Conservation (phyloP, 37 sponge, comb jelly and placozoan species). For the Bolinopsis microptera region DNA sequence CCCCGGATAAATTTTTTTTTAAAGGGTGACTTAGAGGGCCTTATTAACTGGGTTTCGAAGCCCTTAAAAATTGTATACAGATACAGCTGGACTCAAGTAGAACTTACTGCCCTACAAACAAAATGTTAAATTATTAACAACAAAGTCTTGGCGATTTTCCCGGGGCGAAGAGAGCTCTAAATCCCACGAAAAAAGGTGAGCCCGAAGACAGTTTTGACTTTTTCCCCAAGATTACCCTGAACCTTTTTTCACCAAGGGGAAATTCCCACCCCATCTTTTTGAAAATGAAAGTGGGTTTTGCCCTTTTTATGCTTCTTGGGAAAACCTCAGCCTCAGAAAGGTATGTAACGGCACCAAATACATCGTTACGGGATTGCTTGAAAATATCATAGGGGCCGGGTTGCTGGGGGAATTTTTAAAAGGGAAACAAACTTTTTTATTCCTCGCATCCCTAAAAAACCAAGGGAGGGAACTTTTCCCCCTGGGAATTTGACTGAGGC, state of each 20-base stretch:
- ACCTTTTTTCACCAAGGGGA: too few species aligned
- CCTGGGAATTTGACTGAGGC: neutral
- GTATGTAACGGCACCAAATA: too few species aligned
- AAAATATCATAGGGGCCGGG: too few species aligned
- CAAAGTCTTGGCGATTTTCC: neutral
- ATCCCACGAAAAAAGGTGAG: neutral
- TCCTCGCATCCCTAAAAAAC: neutral
- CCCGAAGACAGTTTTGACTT: too few species aligned
- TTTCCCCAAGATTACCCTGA: too few species aligned
- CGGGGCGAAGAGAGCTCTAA: neutral
- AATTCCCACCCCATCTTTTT: neutral
- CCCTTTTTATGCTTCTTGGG: neutral
- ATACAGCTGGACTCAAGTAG: neutral
- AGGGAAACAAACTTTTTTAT: too few species aligned
- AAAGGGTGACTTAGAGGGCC: too few species aligned
- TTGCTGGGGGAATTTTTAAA: too few species aligned
- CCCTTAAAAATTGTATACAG: neutral
- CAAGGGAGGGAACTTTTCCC: neutral
- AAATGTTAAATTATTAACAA: neutral
- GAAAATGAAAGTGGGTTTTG: neutral
- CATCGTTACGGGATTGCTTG: too few species aligned
- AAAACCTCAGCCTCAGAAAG: too few species aligned
- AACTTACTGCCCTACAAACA: neutral
- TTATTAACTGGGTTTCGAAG: neutral
- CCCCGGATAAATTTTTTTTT: too few species aligned